Evolutionary conservation across 2,113 vertebrate genomes (phyloP).

Genomic region (Oplegnathus fasciatus): DNA sequence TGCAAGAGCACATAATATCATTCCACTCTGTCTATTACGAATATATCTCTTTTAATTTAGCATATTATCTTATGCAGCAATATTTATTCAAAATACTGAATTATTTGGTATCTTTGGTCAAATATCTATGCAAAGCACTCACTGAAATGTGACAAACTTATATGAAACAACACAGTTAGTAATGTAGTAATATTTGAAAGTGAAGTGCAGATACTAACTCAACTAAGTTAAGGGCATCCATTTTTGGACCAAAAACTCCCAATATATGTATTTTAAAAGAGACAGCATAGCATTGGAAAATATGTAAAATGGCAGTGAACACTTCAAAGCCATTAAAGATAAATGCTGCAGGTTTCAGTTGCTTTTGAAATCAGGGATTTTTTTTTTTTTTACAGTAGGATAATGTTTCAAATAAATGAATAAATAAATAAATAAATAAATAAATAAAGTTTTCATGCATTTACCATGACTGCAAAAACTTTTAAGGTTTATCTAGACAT

Average conservation of each 20-base stretch:
- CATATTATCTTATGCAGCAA: slow-evolving; percentile 7
- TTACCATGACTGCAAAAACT: slow-evolving; percentile 38
- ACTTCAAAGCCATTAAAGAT: slow-evolving; percentile 42
- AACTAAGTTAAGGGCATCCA: background rate
- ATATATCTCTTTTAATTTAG: slow-evolving; percentile 18
- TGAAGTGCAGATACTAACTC: too few species aligned
- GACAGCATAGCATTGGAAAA: background rate
- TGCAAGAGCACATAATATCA: slow-evolving; percentile 20
- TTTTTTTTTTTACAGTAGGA: slow-evolving; percentile 18
- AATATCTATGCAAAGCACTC: slow-evolving; percentile 29
- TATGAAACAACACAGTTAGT: slow-evolving; percentile 19
- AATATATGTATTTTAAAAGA: slow-evolving; percentile 26
- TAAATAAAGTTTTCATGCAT: slow-evolving; percentile 39
- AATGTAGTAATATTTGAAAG: background rate
- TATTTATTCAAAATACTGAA: slow-evolving; percentile 26
- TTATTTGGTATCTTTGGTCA: slow-evolving; percentile 62
- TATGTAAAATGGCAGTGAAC: slow-evolving; percentile 8
- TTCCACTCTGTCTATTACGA: slow-evolving; percentile 12
- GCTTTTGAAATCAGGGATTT: slow-evolving; percentile 4
- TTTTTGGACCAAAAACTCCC: slow-evolving; percentile 14
- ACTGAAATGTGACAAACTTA: slow-evolving; percentile 9
- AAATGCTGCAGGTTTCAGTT: slow-evolving; percentile 38
- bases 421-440: slow-evolving; percentile 44
- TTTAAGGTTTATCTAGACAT: slow-evolving; percentile 51
- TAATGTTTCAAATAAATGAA: slow-evolving; percentile 42